Base-by-base conservation (phyloP, 2,888 invertebrate genomes). In the Cephus pygmeus region DNA sequence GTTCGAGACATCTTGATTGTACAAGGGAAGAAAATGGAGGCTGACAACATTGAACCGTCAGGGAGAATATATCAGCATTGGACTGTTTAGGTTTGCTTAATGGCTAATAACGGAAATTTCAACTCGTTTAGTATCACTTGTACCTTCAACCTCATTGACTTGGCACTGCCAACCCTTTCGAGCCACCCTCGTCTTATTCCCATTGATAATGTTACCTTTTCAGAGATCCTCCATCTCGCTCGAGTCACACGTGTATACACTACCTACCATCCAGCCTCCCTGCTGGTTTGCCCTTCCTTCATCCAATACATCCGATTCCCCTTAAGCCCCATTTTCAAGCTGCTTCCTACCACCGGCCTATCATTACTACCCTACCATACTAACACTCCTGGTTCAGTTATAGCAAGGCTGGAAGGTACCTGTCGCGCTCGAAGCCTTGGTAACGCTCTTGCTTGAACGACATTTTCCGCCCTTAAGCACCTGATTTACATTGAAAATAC, bases 101-200 rank as follows among this genome's bases (percentile, higher is more conserved):
- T 87, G 85, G 86, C 86, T 86, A 88, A 88, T 88, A 88, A 87
- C 86, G 86, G 85, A 87, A 86, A 87, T 89, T 89, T 87, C 86
- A 87, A 88, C 89, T 88, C 90, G 86, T 90, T 90, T 90, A 89
- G 90, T 90, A 90, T 90, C 90, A 90, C 90, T 90, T 90, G 90
- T 90, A 88, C 90, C 89, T 88, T 85, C 86, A 86, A 86, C 87
- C 89, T 87, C 56, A 6, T 56, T 23, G 56, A 56, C 23, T 23
- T 56, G 23, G 56, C 9, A 56, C 6, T 56, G 0, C 23, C 56
- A 56, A 23, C 23, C 56, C 9, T 56, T 23, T 9, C 9, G 23
- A 56, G 56, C 56, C 23, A 56, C 1, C 56, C 23, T 56, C 2
- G 9, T 0, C 23, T 56, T 23, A 23, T 9, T 56, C 9, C 23